Base-by-base conservation (phyloP, 1,140 invertebrate species). In the Paramacrobiotus metropolitanus region DNA sequence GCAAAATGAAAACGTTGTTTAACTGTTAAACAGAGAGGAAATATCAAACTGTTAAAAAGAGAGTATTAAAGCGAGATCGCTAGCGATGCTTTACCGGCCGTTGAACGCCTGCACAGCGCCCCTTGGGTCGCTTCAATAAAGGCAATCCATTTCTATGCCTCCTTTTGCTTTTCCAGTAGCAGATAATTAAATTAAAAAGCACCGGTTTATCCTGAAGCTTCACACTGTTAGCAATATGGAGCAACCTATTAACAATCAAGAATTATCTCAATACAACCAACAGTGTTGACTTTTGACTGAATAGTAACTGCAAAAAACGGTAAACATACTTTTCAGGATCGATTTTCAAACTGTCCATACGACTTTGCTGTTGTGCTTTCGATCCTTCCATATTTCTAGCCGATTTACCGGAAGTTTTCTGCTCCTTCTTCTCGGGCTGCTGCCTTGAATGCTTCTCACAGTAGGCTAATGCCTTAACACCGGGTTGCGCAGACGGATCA, bases 81-180 rank as follows among this genome's bases (percentile, higher is more conserved):
- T n/a, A n/a, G n/a, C n/a, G 34, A 40, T 40, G 34, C 9, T 40
- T 40, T 40, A 40, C 34, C 9, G 9, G n/a, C 34, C 34, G 34
- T 55, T 28, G 4, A 28, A 24, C 48, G 4, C 15, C 48, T 9
- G 24, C 48, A 55, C 28, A 20, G 15, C 48, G 48, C 15, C 48
- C 48, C 28, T 55, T 55, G 15, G 48, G 70, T 24, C 93, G 75
- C 62, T 92, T 72, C 29, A 98, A 71, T 30, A 98, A 75, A 0
- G 93, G 93, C 9, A 97, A 93, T 1, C 94, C 94, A 75, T 95
- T 95, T 59, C 93, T 73, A 62, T 86, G 86, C 69, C 93, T 88
- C n/a, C 93, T 65, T 71, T 96, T 97, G 1, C 96, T 74, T 1
- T 87, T 93, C 92, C 93, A 96, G 70, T 78, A 80, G 21, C 9